phyloP scores from a whole-genome alignment of 2,113 vertebrate species.

The Pollachius pollachius region DNA sequence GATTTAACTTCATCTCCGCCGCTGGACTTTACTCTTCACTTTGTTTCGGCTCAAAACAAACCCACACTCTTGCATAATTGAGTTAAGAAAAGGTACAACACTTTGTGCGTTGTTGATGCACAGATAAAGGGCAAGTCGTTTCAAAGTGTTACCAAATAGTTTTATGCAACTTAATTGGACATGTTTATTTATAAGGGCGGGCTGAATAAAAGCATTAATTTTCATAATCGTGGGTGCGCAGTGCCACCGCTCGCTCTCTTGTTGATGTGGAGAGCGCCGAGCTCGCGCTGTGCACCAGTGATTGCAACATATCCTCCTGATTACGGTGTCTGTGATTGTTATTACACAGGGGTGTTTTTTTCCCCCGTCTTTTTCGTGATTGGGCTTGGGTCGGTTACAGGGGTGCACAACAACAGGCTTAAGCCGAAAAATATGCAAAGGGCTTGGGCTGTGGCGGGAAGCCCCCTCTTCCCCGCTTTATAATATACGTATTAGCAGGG shows the following conservation, averaged over 20 bases:
- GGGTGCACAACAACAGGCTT: slow-evolving; percentile 59
- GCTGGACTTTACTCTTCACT: too few relatives aligned
- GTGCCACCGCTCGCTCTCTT: slow-evolving; percentile 50
- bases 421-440: slow-evolving; percentile 65
- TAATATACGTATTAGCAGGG: slow-evolving; percentile 23
- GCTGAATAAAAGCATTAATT: slow-evolving; percentile 65
- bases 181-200: slow-evolving; percentile 66
- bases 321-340: slow-evolving; percentile 67
- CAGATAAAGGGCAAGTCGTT: slow-evolving; percentile 34
- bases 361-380: slow-evolving; percentile 53
- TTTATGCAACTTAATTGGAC: slow-evolving; percentile 60
- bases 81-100: too few relatives aligned
- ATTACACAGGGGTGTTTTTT: slow-evolving; percentile 33
- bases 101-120: too few relatives aligned
- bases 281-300: slow-evolving; percentile 69
- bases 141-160: slow-evolving; percentile 59
- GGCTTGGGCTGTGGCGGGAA: slow-evolving; percentile 41
- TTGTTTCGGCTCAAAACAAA: too few relatives aligned
- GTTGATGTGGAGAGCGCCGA: slow-evolving; percentile 59
- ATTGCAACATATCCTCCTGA: slow-evolving; percentile 74
- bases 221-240: slow-evolving; percentile 55
- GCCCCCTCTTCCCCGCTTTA: slow-evolving; percentile 27
- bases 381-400: slow-evolving; percentile 51
- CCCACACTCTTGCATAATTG: too few relatives aligned
- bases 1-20: too few relatives aligned